Conservation (phyloP, 1,140 invertebrate genomes). For the silkworm (Bombyx mori) region ASM3026992v2 NC_085124.1:9323501-9324000, state of each 20-base stretch:
- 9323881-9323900: constrained; percentile 12
- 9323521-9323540: too few relatives aligned
- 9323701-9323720: neutral
- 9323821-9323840: constrained; percentile 30
- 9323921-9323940: constrained; percentile 25
- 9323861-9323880: constrained; percentile 22
- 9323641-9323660: too few relatives aligned
- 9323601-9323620: too few relatives aligned
- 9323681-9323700: neutral
- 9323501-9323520: too few relatives aligned
- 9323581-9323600: too few relatives aligned
- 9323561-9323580: too few relatives aligned
- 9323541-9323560: too few relatives aligned
- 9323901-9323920: constrained; percentile 18
- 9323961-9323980: neutral
- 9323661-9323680: too few relatives aligned
- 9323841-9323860: constrained; percentile 41
- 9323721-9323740: neutral
- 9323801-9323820: constrained; percentile 18
- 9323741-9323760: neutral
- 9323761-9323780: constrained; percentile 3
- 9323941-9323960: constrained; percentile 20
- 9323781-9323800: constrained; percentile 19
- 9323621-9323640: too few relatives aligned
- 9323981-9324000: too few relatives aligned